Base-by-base conservation (phyloP, 2,888 invertebrate species). In the Drosophila prolongata region DNA sequence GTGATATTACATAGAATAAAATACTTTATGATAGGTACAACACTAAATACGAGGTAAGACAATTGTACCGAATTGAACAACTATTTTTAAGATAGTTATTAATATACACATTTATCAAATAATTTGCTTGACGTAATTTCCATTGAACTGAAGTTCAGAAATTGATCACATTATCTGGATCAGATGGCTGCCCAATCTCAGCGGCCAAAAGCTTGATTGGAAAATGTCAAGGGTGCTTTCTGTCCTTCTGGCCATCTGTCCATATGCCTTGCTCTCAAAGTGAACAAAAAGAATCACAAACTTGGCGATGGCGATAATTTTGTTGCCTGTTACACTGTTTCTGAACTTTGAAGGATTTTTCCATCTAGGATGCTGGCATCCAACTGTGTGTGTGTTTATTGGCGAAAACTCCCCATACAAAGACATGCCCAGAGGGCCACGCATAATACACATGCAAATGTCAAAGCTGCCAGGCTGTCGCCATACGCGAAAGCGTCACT, bases 381-480 rank as follows among this genome's bases (percentile, higher is more conserved):
- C 44, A 10, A n/a, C 13, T 40, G 52, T 42, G 16, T 40, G 60
- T 64, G 43, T 75, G 42, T 61, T 50, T 74, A 71, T 79, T 75
- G 79, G 75, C 62, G 46, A 27, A 65, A 80, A 72, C 76, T 80
- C 64, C 47, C 46, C 43, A 16, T 19, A 34, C 52, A 62, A 34
- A 47, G 35, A 64, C 54, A 58, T 52, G 50, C 52, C 46, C 46
- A 58, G 19, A 46, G 61, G 47, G 47, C 42, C 62, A 69, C 59
- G 55, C 74, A 64, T 65, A 73, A 35, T 54, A 75, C 68, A 59
- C 81, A 87, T 82, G 87, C 79, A 82, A 82, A 82, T 82, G 87
- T 84, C 81, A 87, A 80, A 82, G 81, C 84, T 86, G 78, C 71
- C 75, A 79, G 75, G 64, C 85, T 66, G 81, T 76, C 81, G 73